A percentile compares a stretch with the other conserved stretches of the same genome.
These are phyloP conservation scores for Plagodis dolabraria DNA, from an alignment of 2,888 invertebrate genomes.

Conservation along the genomic window DNA sequence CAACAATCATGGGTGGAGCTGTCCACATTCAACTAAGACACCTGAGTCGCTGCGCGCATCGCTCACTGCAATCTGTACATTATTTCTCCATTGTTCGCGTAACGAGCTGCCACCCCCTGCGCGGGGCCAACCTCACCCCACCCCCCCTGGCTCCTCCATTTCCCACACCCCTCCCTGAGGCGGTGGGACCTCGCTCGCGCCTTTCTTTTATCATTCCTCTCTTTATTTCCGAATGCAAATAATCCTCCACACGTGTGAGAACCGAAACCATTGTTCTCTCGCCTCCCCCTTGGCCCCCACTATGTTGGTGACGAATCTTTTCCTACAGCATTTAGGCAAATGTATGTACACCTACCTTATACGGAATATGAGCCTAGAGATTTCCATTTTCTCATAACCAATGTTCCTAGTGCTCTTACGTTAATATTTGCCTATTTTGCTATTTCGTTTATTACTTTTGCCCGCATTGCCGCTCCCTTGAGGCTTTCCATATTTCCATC, in stretches of 20 bases:
- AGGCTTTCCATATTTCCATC: too few relatives aligned
- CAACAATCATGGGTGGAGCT: slow-evolving; percentile 51
- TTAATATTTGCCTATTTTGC: neutral
- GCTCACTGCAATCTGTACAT: slow-evolving; percentile 86
- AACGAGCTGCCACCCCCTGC: slow-evolving; percentile 77
- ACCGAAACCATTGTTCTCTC: slow-evolving; percentile 86
- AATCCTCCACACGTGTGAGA: slow-evolving; percentile 86
- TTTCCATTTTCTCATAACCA: slow-evolving; percentile 20
- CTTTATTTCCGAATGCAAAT: slow-evolving; percentile 86
- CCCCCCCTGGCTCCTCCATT: slow-evolving; percentile 59
- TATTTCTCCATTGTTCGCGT: slow-evolving; percentile 86
- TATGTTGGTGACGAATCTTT: slow-evolving; percentile 84
- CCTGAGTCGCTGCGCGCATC: slow-evolving; percentile 84
- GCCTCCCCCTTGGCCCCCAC: slow-evolving; percentile 73
- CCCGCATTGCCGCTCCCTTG: neutral
- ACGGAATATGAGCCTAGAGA: slow-evolving; percentile 20
- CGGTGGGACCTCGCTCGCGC: slow-evolving; percentile 84
- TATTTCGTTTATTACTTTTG: neutral
- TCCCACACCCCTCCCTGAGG: slow-evolving; percentile 83
- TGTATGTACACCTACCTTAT: slow-evolving; percentile 41
- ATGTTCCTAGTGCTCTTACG: neutral
- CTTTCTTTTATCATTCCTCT: slow-evolving; percentile 85
- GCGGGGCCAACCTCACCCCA: slow-evolving; percentile 48
- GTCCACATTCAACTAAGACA: slow-evolving; percentile 73
- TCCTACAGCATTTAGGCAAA: slow-evolving; percentile 81